phyloP scores from a whole-genome alignment of 2,113 vertebrate species.

The Pedetes capensis region DNA sequence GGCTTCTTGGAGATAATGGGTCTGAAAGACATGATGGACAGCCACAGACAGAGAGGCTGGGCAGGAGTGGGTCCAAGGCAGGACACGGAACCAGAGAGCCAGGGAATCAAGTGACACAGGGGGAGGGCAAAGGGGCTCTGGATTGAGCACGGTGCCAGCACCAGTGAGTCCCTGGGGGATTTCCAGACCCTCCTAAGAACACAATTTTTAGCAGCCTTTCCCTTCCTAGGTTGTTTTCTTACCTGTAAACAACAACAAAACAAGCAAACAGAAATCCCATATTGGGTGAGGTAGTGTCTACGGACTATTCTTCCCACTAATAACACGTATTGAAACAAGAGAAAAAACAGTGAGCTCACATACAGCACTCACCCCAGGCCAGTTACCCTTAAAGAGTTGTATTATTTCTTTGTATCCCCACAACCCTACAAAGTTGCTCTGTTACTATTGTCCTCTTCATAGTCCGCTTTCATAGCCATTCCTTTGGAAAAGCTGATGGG shows the following conservation, averaged over 20 bases:
- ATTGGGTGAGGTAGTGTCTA: neutral
- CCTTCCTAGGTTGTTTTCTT: neutral
- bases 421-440: neutral
- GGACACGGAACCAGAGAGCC: neutral
- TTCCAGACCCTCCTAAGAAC: neutral
- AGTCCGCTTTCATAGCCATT: fast-evolving
- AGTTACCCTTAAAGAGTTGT: neutral
- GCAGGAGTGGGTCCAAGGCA: neutral
- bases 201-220: neutral
- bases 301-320: neutral
- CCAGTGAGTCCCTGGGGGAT: neutral
- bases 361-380: neutral
- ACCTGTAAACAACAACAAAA: neutral
- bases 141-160: no score
- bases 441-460: neutral
- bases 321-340: neutral
- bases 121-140: neutral
- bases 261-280: neutral
- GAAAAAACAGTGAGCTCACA: neutral
- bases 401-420: neutral
- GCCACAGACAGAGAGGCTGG: neutral
- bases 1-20: neutral
- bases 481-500: neutral
- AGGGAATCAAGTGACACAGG: neutral
- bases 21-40: neutral